Evolutionary conservation across 2,888 invertebrate species (phyloP).

Genomic region (Ephialtes manifestator): DNA sequence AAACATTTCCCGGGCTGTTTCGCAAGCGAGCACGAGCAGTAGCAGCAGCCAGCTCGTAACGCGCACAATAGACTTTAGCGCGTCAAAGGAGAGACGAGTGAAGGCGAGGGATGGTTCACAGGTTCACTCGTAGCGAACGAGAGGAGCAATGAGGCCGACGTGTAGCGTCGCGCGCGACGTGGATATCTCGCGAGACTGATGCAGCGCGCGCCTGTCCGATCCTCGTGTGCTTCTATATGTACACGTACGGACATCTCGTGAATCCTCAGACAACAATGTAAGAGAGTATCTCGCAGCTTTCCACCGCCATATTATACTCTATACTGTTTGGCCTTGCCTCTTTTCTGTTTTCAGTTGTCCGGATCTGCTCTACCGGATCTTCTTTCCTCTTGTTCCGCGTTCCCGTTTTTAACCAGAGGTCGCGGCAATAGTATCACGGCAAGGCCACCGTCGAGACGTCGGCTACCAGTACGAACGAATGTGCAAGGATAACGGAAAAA

Average conservation of each 20-base stretch:
- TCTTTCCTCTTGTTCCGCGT: neutral
- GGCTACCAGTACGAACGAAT: slow-evolving; percentile 23
- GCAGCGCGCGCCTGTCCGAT: slow-evolving; percentile 5
- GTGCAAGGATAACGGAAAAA: neutral
- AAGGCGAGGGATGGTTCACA: neutral
- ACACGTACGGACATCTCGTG: slow-evolving; percentile 20
- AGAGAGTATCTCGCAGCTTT: slow-evolving; percentile 6
- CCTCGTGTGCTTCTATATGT: neutral
- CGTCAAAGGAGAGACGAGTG: slow-evolving; percentile 23
- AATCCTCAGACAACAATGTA: neutral
- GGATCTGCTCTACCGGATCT: neutral
- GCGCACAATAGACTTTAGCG: slow-evolving; percentile 12
- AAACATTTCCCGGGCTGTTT: slow-evolving; percentile 18
- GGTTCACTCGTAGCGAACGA: slow-evolving; percentile 2
- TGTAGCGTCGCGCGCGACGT: slow-evolving; percentile 21
- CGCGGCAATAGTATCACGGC: slow-evolving; percentile 5
- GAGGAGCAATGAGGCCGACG: slow-evolving; percentile 37
- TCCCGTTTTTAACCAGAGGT: neutral
- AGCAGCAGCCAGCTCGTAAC: neutral
- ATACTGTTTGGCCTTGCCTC: neutral
- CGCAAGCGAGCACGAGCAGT: neutral
- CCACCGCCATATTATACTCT: slow-evolving; percentile 9
- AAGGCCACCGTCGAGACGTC: neutral
- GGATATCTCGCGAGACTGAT: slow-evolving; percentile 31
- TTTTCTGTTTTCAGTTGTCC: neutral